Base-by-base conservation (phyloP, 2,888 invertebrate species). In the Megalurothrips usitatus region DNA sequence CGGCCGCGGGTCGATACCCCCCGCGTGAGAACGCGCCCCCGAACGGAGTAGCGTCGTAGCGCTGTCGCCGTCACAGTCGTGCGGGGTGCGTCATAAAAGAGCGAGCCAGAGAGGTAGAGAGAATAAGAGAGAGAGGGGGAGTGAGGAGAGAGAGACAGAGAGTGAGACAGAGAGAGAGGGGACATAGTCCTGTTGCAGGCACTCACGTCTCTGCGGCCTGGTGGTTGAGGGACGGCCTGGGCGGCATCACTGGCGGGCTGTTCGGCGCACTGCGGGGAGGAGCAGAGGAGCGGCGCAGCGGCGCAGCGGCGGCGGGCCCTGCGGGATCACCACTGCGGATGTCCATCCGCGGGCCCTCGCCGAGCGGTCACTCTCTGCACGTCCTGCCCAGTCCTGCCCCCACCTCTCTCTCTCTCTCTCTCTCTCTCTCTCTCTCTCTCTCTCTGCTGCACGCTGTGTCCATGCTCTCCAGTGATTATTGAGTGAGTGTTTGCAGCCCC, bases 161-260 rank as follows among this genome's bases (percentile, higher is more conserved):
- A 63, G 63, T n/a, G 63, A 14, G 63, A 63, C 1, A 63, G 19
- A 11, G 17, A 63, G 19, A 63, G 63, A 19, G 63, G 6, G 63
- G 19, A 19, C 6, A 19, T 14, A 63, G 63, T 19, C 14, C 11
- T 63, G 63, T 14, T 63, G n/a, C 63, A n/a, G 63, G 1, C n/a
- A 68, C 68, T 75, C 23, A 75, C 68, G 68, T 12, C 68, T 75
- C 68, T 9, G 26, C 68, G 68, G 23, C 26, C 12, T 75, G 68
- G 68, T 75, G 68, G 68, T 26, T 26, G 68, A 75, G 68, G 23
- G 68, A 75, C 23, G 68, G 68, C 68, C 26, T 23, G 68, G 68
- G 68, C 9, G 68, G 68, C 68, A 75, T 75, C 58, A 4, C 23
- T 75, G 68, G 52, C 17, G 58, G 52, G 1, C 58, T 58, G 58